Conservation (phyloP, 1,140 invertebrate genomes). For the Tenebrio molitor region DNA sequence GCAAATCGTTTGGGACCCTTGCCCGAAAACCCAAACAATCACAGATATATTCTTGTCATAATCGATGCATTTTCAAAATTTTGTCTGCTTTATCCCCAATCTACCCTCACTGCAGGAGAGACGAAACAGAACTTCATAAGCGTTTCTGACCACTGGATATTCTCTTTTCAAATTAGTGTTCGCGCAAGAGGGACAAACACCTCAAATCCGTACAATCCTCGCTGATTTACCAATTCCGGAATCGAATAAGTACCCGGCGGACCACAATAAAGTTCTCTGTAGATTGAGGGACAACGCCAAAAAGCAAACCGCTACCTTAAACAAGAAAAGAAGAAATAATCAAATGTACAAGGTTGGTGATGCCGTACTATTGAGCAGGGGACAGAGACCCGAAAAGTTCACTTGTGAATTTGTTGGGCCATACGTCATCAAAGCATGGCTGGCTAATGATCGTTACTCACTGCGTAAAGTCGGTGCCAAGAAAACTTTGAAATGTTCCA, state of each 20-base stretch:
- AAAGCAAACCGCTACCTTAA: not conserved
- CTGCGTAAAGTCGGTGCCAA: not conserved
- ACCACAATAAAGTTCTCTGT: not conserved
- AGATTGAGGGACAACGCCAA: not conserved
- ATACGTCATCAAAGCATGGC: too few relatives aligned
- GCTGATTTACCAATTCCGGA: conserved; percentile 19
- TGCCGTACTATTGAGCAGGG: conserved; percentile 14
- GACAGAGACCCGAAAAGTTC: conserved; percentile 44
- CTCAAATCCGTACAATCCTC: conserved; percentile 30
- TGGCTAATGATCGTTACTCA: too few relatives aligned
- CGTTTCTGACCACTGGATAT: not conserved
- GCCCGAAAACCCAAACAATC: not conserved
- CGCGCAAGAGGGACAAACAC: conserved; percentile 43
- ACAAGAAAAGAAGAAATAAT: conserved; percentile 1
- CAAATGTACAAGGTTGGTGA: not conserved
- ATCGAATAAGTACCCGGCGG: not conserved
- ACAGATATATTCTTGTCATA: conserved; percentile 39
- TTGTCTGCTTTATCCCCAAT: conserved; percentile 21
- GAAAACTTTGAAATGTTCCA: not conserved
- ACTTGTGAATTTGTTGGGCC: not conserved
- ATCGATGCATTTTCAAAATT: conserved; percentile 46
- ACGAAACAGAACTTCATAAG: conserved; percentile 8
- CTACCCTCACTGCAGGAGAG: not conserved
- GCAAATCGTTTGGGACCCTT: conserved; percentile 56
- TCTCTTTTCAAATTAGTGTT: not conserved